Percentiles rank a stretch among this genome's conserved stretches.
These are phyloP conservation scores for Plodia interpunctella DNA, from an alignment of 1,140 invertebrate genomes.

Conservation along the genomic window DNA sequence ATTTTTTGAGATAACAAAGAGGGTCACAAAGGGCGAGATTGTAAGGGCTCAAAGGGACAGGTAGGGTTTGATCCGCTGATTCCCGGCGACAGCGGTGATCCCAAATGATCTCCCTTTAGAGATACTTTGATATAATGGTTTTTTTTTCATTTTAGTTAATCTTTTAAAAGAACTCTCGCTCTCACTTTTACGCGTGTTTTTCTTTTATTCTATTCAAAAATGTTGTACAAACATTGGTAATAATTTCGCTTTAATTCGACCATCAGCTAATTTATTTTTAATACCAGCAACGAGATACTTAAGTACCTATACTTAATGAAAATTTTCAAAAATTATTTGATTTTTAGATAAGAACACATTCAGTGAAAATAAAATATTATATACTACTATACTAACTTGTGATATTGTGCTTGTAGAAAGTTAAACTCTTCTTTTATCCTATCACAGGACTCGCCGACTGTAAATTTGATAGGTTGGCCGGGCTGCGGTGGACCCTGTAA, in stretches of 20 bases:
- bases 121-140: neutral
- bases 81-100: constrained; percentile 43
- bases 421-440: constrained; percentile 99
- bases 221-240: too few relatives aligned
- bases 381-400: constrained; percentile 89
- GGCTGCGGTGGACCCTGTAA: constrained; percentile 90
- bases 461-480: constrained; percentile 94
- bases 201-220: too few relatives aligned
- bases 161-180: neutral
- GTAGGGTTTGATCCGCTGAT: constrained; percentile 52
- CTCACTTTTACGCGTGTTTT: neutral
- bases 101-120: constrained; percentile 49
- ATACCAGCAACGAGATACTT: too few relatives aligned
- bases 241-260: too few relatives aligned
- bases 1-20: constrained; percentile 35
- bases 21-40: constrained; percentile 39
- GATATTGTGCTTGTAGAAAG: constrained; percentile 98
- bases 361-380: too few relatives aligned
- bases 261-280: too few relatives aligned
- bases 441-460: constrained; percentile 93
- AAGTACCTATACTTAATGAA: too few relatives aligned
- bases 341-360: too few relatives aligned
- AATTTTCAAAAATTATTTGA: too few relatives aligned
- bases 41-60: constrained; percentile 51
- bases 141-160: neutral